Evolutionary conservation across 2,797 vertebrate species (phyloP).

Genomic region (Protonibea diacanthus): DNA sequence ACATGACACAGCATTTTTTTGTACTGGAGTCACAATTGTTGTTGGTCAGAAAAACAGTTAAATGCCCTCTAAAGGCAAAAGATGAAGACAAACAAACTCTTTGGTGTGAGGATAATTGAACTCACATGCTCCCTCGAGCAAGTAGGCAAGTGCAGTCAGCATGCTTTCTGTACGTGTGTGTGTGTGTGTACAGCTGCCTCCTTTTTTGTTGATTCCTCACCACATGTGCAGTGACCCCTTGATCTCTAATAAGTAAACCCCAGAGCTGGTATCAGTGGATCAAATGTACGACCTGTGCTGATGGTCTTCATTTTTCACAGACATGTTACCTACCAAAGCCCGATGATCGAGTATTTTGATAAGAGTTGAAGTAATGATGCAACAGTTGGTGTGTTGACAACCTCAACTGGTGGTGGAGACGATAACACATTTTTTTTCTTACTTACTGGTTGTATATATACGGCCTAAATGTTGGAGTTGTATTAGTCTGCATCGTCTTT

Average conservation of each 20-base stretch:
- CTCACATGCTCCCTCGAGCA: conserved; percentile 69
- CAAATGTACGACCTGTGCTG: conserved; percentile 1
- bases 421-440: neutral
- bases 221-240: conserved; percentile 44
- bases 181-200: conserved; percentile 22
- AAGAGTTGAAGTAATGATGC: neutral
- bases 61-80: conserved; percentile 44
- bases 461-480: neutral
- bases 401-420: neutral
- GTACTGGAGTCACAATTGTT: conserved; percentile 17
- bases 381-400: neutral
- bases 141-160: conserved; percentile 46
- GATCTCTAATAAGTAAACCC: conserved; percentile 34
- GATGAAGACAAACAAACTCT: conserved; percentile 55
- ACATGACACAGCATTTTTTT: conserved; percentile 24
- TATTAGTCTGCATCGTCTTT: neutral
- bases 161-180: conserved; percentile 27
- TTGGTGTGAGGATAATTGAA: conserved; percentile 69
- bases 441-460: neutral
- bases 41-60: conserved; percentile 19
- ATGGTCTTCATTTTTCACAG: neutral
- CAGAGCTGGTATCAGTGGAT: conserved; percentile 32
- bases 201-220: conserved; percentile 26
- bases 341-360: neutral
- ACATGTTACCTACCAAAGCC: neutral